These are phyloP conservation scores for Lycodopsis pacificus DNA, from an alignment of 2,797 vertebrate species.

Conservation along the genomic window DNA sequence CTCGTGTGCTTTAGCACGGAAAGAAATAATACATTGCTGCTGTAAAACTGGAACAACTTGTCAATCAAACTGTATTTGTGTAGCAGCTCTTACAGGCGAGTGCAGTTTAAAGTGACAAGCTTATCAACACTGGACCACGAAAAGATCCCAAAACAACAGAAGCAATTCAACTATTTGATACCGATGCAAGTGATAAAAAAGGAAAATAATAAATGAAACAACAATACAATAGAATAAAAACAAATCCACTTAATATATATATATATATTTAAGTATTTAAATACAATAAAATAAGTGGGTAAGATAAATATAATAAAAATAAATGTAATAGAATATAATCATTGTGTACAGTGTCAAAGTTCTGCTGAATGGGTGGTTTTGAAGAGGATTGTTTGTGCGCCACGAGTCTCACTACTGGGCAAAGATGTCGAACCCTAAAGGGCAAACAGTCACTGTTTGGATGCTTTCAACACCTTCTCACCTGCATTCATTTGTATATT, in stretches of 20 bases:
- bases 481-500: constrained; percentile 28
- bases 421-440: not conserved
- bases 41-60: not conserved
- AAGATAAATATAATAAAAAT: not conserved
- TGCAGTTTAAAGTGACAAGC: no score
- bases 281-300: not conserved
- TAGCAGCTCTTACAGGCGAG: no score
- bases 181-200: no score
- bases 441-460: constrained; percentile 8
- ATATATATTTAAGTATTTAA: not conserved
- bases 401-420: not conserved
- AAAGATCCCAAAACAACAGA: no score
- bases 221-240: not conserved
- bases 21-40: not conserved
- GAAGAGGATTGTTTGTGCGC: no score
- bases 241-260: not conserved
- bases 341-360: no score
- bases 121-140: no score
- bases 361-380: no score
- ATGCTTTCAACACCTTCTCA: constrained; percentile 16
- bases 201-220: not conserved
- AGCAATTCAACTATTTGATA: no score
- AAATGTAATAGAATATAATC: not conserved
- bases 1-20: not conserved
- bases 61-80: not conserved